A percentile compares a stretch with the other conserved stretches of the same genome.
Evolutionary conservation across 1,140 invertebrate genomes (phyloP).

Genomic region (Platyscapa corneri): DNA sequence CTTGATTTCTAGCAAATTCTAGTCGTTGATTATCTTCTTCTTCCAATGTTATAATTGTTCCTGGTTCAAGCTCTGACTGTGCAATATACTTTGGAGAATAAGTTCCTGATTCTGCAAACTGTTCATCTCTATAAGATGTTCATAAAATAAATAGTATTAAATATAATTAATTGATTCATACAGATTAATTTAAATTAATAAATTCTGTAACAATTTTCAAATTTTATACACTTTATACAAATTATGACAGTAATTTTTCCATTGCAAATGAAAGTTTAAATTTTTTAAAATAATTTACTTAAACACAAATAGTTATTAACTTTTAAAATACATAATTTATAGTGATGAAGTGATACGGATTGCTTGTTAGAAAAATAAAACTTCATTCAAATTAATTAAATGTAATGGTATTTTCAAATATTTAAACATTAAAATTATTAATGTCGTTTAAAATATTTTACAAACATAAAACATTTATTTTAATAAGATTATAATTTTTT

Average conservation of each 20-base stretch:
- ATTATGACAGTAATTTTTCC: too few relatives aligned
- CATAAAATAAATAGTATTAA: constrained; percentile 12
- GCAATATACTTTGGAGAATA: constrained; percentile 89
- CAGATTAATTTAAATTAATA: neutral
- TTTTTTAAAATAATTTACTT: neutral
- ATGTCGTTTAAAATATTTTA: too few relatives aligned
- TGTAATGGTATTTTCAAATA: neutral
- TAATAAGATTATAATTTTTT: neutral
- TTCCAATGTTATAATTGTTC: constrained; percentile 85
- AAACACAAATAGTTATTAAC: neutral
- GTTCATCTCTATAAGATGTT: constrained; percentile 42
- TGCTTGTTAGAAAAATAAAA: too few relatives aligned
- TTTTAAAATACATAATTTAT: neutral
- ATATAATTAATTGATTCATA: neutral
- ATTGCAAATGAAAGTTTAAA: too few relatives aligned
- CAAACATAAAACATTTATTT: too few relatives aligned
- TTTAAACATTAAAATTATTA: neutral
- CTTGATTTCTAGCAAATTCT: constrained; percentile 81
- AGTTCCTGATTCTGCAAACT: constrained; percentile 79
- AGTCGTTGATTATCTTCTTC: constrained; percentile 87
- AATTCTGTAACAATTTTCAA: too few relatives aligned
- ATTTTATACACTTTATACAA: neutral
- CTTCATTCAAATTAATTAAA: neutral
- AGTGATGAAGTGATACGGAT: too few relatives aligned
- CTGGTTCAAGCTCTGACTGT: constrained; percentile 85